Evolutionary conservation across 2,888 invertebrate genomes (phyloP), one percentile per base, ranked within the genome.

Genomic region (Dysmachus trigonus): DNA sequence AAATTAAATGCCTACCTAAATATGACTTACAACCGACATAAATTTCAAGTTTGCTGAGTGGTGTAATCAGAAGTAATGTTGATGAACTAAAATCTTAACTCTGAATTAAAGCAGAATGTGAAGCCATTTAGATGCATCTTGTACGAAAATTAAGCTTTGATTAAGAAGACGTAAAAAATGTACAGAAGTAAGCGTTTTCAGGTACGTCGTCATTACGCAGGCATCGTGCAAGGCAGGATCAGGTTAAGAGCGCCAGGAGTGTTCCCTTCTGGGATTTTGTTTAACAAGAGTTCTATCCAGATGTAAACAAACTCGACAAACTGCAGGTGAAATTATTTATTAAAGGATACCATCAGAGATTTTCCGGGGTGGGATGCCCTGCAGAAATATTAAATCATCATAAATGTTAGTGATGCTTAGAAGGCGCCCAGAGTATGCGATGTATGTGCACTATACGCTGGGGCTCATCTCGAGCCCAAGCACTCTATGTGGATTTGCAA

Each of bases 351-450:
- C 33, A 73, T 31, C 73, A 73, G 35, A 73, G 73, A 31, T 73
- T 73, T 35, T 73, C 73, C 31, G 33, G 35, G 33, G 27, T 27
- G 10, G 35, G 73, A 31, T n/a, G n/a, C 73, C 73, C 73, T 73
- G 27, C 33, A 73, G 73, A 73, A 73, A 73, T 73, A 73, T 73
- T 73, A 73, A 73, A 73, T 73, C 73, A 62, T 73, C 73, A 15
- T 18, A 31, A 73, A 35, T 33, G n/a, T n/a, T 31, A 73, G 31
- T 73, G 35, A 73, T 31, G 33, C 35, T 31, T 35, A 35, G 35
- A 35, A 73, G 73, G 7, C 33, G 31, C 10, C 27, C 10, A 31
- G 73, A 73, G 35, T 33, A 47, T 18, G 18, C 10, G 10, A 33
- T 18, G 3, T 73, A 73, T 35, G n/a, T 35, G 35, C 73, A 30